Conservation (phyloP, 2,113 vertebrate genomes). For the Tragelaphus strepsiceros region DNA sequence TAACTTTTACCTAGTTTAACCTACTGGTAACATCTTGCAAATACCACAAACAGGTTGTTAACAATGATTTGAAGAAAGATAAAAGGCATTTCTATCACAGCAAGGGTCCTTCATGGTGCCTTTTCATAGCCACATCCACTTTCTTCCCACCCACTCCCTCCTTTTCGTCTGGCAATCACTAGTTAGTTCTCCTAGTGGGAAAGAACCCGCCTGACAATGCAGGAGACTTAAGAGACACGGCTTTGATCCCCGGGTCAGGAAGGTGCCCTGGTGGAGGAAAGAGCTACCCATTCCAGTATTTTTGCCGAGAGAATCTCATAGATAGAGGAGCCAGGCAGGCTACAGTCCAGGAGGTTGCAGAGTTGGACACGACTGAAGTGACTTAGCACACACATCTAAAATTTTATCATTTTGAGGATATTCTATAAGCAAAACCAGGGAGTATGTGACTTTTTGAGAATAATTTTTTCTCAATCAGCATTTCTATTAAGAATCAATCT, state of each 20-base stretch:
- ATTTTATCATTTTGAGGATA: not conserved
- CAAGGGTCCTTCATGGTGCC: not conserved
- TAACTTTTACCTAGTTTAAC: not conserved
- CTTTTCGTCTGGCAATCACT: not conserved
- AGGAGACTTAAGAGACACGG: not conserved
- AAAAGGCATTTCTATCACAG: not conserved
- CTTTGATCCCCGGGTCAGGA: not conserved
- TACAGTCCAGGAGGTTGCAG: not conserved
- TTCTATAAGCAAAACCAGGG: not conserved
- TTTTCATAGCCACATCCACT: not conserved
- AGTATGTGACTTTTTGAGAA: not conserved
- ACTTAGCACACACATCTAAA: not conserved
- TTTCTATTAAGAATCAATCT: not conserved
- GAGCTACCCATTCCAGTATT: not conserved
- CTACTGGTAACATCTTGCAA: not conserved
- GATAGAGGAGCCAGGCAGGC: not conserved
- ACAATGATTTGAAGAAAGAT: not conserved
- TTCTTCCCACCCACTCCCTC: fast-evolving
- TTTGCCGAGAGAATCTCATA: not conserved
- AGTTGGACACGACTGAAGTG: not conserved
- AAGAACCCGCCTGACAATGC: not conserved
- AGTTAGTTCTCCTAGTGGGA: not conserved
- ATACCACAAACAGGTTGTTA: not conserved
- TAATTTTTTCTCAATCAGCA: not conserved
- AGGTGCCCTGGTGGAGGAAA: not conserved